These are phyloP conservation scores for Pediacus dermestoides DNA, from an alignment of 2,888 invertebrate species.

Conservation along the genomic window DNA sequence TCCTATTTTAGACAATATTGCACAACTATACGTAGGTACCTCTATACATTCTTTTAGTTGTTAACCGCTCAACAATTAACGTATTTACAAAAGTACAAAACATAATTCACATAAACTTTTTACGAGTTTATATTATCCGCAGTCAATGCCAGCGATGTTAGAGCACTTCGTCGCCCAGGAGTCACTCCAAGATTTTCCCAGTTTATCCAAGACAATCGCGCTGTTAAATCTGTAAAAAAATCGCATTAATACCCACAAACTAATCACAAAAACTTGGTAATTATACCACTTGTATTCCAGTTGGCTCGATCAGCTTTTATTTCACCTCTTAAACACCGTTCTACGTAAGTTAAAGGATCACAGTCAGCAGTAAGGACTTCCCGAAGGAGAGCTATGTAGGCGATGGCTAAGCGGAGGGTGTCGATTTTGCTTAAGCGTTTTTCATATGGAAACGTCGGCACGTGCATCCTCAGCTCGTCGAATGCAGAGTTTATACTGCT, in stretches of 20 bases:
- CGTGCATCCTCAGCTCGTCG: constrained; percentile 95
- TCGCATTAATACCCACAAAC: neutral
- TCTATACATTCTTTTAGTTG: too few relatives aligned
- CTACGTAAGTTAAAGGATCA: constrained; percentile 91
- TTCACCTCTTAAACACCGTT: constrained; percentile 85
- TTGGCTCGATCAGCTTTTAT: constrained; percentile 84
- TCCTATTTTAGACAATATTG: too few relatives aligned
- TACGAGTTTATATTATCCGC: constrained; percentile 60
- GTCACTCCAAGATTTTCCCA: constrained; percentile 98
- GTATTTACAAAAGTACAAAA: neutral
- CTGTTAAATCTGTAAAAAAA: constrained; percentile 79
- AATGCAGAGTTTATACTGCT: constrained; percentile 99
- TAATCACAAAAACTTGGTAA: too few relatives aligned
- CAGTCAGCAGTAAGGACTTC: constrained; percentile 85
- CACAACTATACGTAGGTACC: too few relatives aligned
- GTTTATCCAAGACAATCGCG: constrained; percentile 96
- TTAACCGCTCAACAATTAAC: too few relatives aligned
- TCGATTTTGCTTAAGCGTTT: constrained; percentile 98
- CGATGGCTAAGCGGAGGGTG: constrained; percentile 93
- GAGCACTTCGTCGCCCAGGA: constrained; percentile 77
- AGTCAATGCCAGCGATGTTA: constrained; percentile 76
- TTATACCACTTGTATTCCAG: constrained; percentile 94
- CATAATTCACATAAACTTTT: neutral
- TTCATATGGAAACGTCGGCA: constrained; percentile 99
- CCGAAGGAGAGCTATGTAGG: constrained; percentile 91